phyloP scores from a whole-genome alignment of 64 coral and sea anemone species.

The Montipora foliosa region DNA sequence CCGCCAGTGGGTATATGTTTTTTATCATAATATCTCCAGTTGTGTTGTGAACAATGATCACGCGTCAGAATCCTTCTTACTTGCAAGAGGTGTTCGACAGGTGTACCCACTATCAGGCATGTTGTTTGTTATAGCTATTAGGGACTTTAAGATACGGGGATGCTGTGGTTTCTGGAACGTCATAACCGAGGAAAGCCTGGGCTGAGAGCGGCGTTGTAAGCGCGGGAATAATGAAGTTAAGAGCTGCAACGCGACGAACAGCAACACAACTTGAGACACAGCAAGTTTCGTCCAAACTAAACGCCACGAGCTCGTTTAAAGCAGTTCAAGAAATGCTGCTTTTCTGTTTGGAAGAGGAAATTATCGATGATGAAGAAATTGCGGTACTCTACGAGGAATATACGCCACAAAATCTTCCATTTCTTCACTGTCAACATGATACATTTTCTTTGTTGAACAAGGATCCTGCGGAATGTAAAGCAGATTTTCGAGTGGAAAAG shows the following conservation, averaged over 20 bases:
- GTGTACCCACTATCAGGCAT: too few species aligned
- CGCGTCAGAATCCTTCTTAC: too few species aligned
- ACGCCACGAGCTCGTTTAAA: slow-evolving; percentile 5
- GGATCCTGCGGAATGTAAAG: slow-evolving; percentile 51
- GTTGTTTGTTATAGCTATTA: too few species aligned
- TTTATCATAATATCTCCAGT: too few species aligned
- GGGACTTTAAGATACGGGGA: too few species aligned
- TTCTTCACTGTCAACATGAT: slow-evolving; percentile 31
- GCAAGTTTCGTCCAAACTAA: too few species aligned
- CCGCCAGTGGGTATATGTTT: too few species aligned
- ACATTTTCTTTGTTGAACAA: slow-evolving; percentile 34
- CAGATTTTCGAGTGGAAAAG: slow-evolving; percentile 23
- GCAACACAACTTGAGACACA: too few species aligned
- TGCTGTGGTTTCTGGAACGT: neutral
- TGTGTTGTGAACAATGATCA: too few species aligned
- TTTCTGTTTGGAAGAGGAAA: slow-evolving; percentile 64
- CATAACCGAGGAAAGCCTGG: slow-evolving; percentile 16
- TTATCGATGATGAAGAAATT: slow-evolving; percentile 65
- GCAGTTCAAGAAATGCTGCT: slow-evolving; percentile 61
- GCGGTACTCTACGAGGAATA: slow-evolving; percentile 55
- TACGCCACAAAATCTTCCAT: slow-evolving; percentile 50
- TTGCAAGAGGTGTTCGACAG: too few species aligned
- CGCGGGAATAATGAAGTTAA: slow-evolving; percentile 51
- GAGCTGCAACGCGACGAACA: slow-evolving; percentile 63
- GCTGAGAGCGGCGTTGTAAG: slow-evolving; percentile 45